Base-by-base conservation (phyloP, 2,888 invertebrate genomes). In the Melikaiella ostensackeni region DNA sequence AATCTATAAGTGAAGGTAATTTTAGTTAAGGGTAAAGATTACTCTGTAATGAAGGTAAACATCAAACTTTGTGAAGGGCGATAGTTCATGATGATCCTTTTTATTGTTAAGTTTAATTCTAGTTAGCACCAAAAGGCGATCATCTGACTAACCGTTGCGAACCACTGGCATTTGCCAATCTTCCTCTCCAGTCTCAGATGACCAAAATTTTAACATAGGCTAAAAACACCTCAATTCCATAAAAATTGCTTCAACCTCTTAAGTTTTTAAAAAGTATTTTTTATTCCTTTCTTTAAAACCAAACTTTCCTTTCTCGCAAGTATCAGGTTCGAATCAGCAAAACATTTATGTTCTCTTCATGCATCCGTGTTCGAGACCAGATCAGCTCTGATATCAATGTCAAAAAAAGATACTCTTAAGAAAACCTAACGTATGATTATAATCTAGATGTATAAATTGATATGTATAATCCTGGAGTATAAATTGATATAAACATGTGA, bases 281-380 rank as follows among this genome's bases (percentile, higher is more conserved):
- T 55, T 21, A 55, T 21, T 55, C 21, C 11, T 11, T 55, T 11
- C 55, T 55, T 55, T 11, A 55, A 55, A 9, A 9, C 21, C 55
- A 55, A 21, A 55, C 21, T 55, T 55, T 55, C 11, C 55, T 55
- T 11, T 55, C 55, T 55, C 55, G 21, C 55, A 55, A 21, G 55
- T 55, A 55, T 55, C 55, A 55, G n/a, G 21, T 21, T 55, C 9
- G 4, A 21, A 55, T 55, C 55, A 21, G 55, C 55, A 21, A 55
- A 21, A 55, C 21, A 55, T 55, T 55, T 55, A 55, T 55, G n/a
- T 21, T 21, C 55, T 7, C 55, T 11, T 55, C 21, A 21, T 55
- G 55, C 55, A 55, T 55, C 21, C 55, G 55, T 55, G 21, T 55
- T 55, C 55, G 55, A 55, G 55, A 55, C 21, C 55, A 55, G 55